phyloP scores from a whole-genome alignment of 2,888 invertebrate species.

The Plagiodera versicolora region DNA sequence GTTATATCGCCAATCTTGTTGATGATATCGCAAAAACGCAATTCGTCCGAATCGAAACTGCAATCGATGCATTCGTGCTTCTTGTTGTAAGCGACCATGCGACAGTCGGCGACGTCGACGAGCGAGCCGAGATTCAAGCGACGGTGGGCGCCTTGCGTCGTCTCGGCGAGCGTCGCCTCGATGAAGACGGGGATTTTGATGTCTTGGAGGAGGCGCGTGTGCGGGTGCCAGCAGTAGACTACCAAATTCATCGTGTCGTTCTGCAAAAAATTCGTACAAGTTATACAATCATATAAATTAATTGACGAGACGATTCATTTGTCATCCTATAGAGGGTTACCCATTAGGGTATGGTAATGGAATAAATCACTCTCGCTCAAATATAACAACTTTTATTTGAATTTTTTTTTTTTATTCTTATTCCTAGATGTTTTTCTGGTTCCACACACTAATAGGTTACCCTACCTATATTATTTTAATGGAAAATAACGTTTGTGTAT shows the following conservation, averaged over 20 bases:
- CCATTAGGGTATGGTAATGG: too few species aligned
- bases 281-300: too few species aligned
- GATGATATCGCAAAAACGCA: constrained; percentile 51
- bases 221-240: constrained; percentile 60
- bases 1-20: constrained; percentile 28
- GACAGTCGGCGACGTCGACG: constrained; percentile 67
- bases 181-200: constrained; percentile 61
- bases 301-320: too few species aligned
- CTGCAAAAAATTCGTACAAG: background rate
- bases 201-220: constrained; percentile 58
- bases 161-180: constrained; percentile 62
- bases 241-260: background rate
- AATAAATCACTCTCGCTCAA: too few species aligned
- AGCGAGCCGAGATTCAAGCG: constrained; percentile 62
- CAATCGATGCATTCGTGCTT: constrained; percentile 65
- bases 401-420: too few species aligned
- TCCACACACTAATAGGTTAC: too few species aligned
- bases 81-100: constrained; percentile 72
- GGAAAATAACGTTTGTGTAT: too few species aligned
- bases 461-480: too few species aligned
- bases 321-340: too few species aligned
- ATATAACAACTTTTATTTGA: too few species aligned
- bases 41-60: constrained; percentile 66
- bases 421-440: too few species aligned
- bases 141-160: constrained; percentile 64